Conservation (phyloP, 2,888 invertebrate species). For the Drosophila tripunctata region DNA sequence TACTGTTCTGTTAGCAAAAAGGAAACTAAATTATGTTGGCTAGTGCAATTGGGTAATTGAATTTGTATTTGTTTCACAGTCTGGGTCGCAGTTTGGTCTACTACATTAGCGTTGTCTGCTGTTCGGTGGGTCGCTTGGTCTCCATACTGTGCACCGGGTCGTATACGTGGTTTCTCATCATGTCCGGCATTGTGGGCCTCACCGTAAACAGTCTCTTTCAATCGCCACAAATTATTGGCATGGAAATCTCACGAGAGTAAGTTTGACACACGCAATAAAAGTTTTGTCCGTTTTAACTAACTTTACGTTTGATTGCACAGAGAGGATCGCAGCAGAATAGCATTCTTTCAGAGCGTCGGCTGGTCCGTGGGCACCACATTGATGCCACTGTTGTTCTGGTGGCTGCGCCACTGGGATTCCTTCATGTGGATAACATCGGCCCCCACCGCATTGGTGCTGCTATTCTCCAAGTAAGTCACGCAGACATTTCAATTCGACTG, state of each 20-base stretch:
- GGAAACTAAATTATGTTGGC: slow-evolving; percentile 38
- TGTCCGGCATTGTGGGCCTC: slow-evolving; percentile 84
- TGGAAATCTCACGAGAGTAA: slow-evolving; percentile 86
- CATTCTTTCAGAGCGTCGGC: slow-evolving; percentile 85
- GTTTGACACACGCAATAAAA: slow-evolving; percentile 51
- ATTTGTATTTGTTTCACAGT: slow-evolving; percentile 77
- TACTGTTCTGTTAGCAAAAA: too few relatives aligned
- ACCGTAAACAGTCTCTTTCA: slow-evolving; percentile 85
- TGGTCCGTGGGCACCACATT: slow-evolving; percentile 85
- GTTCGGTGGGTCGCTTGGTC: slow-evolving; percentile 84
- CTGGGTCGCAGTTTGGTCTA: slow-evolving; percentile 85
- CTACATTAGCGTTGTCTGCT: slow-evolving; percentile 84
- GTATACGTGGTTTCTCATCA: slow-evolving; percentile 84
- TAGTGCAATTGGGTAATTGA: slow-evolving; percentile 59
- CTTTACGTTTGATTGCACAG: slow-evolving; percentile 56
- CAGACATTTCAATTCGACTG: slow-evolving; percentile 49
- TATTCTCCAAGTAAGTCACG: slow-evolving; percentile 84
- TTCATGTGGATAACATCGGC: slow-evolving; percentile 85
- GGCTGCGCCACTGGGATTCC: slow-evolving; percentile 84
- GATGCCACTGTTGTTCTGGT: slow-evolving; percentile 86
- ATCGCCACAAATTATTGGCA: slow-evolving; percentile 85
- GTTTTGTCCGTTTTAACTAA: slow-evolving; percentile 51
- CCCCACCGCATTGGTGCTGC: slow-evolving; percentile 84
- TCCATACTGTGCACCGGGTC: slow-evolving; percentile 83
- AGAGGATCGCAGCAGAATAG: slow-evolving; percentile 85